phyloP scores from a whole-genome alignment of 2,113 vertebrate species.

The Struthidea cinerea region DNA sequence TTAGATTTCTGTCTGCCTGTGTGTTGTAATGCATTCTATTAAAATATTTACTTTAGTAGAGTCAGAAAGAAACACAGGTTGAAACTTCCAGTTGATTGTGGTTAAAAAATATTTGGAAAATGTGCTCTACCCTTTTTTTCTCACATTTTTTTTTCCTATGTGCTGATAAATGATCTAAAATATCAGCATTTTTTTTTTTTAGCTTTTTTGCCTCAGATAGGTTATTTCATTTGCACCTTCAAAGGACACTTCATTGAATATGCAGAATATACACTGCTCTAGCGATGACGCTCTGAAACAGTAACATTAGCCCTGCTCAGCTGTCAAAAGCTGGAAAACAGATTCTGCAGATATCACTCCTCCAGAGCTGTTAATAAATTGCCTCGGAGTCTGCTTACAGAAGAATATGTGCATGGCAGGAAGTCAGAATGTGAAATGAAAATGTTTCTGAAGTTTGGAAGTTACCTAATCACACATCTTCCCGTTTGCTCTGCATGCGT shows the following conservation, averaged over 20 bases:
- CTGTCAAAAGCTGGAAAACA: conserved; percentile 9
- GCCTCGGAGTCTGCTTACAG: not conserved
- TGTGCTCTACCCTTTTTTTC: not conserved
- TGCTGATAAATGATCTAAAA: not conserved
- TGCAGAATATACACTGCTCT: not conserved
- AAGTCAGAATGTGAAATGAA: conserved; percentile 14
- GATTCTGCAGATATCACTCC: conserved; percentile 1
- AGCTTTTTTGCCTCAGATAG: not conserved
- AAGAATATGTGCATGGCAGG: not conserved
- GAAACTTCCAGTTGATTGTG: not conserved
- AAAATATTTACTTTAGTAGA: not conserved
- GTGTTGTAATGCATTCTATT: not conserved
- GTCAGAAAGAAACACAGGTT: not conserved
- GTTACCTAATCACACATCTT: not conserved
- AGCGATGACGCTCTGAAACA: not conserved
- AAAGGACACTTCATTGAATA: not conserved
- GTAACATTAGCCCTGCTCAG: not conserved
- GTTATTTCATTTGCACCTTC: not conserved
- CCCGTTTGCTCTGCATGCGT: not conserved
- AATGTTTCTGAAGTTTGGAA: conserved; percentile 14
- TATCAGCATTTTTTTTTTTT: not conserved
- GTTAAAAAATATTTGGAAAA: not conserved
- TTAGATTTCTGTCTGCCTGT: not conserved
- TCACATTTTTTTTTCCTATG: not conserved
- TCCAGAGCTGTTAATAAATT: conserved; percentile 30